Base-by-base conservation (phyloP, 2,113 vertebrate genomes). In the Tenrec ecaudatus region DNA sequence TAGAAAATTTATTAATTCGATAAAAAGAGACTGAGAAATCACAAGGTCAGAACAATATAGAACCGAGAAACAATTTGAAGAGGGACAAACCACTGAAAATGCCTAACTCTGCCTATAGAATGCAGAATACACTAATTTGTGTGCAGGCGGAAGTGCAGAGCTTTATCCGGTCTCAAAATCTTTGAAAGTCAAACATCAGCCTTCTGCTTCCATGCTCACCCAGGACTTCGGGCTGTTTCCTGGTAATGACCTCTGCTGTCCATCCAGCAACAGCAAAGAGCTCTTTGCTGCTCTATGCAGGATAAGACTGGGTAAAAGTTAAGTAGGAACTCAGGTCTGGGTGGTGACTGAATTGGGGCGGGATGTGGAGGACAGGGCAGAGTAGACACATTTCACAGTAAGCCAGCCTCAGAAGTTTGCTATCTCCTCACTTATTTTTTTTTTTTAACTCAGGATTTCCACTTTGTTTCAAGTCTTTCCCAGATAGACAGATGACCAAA, bases 161-260 rank as follows among this genome's bases (percentile, higher is more conserved):
- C 38, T 76, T 3, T 11, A n/a, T 78, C 22, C 4, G 47, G 0
- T 47, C 25, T 83, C 16, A 69, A 47, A 7, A 31, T 81, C 25
- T 75, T 79, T 88, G 20, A 4, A 83, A 16, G 10, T 17, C 57
- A 7, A 53, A 5, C 4, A 27, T n/a, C 3, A 38, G 23, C n/a
- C 1, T 2, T 5, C 2, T 36, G 22, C 58, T 16, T n/a, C 43
- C 33, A 31, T 31, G 82, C 3, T 2, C 20, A 43, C 8, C 0
- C 9, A 2, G 31, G 47, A 76, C 19, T 36, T 2, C 29, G 58
- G 25, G 2, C 11, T 0, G 6, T n/a, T 31, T 19, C 17, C 22
- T 40, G 15, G 6, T 27, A 53, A 68, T 15, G 6, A 19, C 38
- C 38, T 11, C 84, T 53, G 20, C 7, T 57, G 19, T 19, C 53